Conservation (phyloP, 2,113 vertebrate species). For the Mobula hypostoma region DNA sequence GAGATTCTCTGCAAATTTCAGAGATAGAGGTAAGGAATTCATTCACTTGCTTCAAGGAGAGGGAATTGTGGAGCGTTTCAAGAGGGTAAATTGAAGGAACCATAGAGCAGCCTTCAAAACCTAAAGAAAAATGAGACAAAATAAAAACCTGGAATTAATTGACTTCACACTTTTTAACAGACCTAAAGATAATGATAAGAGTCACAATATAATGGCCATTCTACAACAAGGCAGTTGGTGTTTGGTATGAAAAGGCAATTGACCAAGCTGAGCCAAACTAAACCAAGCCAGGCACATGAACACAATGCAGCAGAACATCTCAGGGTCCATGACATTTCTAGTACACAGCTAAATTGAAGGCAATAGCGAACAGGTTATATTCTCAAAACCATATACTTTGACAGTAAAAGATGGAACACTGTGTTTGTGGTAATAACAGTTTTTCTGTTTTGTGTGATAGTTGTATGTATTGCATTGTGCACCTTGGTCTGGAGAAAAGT, state of each 20-base stretch:
- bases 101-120: conserved; percentile 98
- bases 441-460: too few relatives aligned
- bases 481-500: too few relatives aligned
- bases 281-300: background rate
- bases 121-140: conserved; percentile 61
- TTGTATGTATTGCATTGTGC: too few relatives aligned
- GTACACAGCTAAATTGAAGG: background rate
- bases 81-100: conserved; percentile 94
- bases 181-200: background rate
- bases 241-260: conserved; percentile 1
- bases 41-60: conserved; percentile 87
- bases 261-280: background rate
- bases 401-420: background rate
- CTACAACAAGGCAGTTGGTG: background rate
- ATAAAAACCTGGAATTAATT: conserved; percentile 28
- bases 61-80: conserved; percentile 97
- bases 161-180: background rate
- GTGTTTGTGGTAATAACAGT: too few relatives aligned
- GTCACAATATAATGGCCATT: background rate
- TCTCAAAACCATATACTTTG: background rate
- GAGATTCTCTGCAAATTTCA: conserved; percentile 67
- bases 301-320: background rate
- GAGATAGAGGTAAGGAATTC: conserved; percentile 79
- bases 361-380: background rate
- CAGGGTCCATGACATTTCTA: background rate